Percentiles rank a stretch among this genome's conserved stretches.
These are phyloP conservation scores for Panagrolaimus sp. DNA, from an alignment of 1,140 invertebrate genomes.

Conservation along the genomic window DNA sequence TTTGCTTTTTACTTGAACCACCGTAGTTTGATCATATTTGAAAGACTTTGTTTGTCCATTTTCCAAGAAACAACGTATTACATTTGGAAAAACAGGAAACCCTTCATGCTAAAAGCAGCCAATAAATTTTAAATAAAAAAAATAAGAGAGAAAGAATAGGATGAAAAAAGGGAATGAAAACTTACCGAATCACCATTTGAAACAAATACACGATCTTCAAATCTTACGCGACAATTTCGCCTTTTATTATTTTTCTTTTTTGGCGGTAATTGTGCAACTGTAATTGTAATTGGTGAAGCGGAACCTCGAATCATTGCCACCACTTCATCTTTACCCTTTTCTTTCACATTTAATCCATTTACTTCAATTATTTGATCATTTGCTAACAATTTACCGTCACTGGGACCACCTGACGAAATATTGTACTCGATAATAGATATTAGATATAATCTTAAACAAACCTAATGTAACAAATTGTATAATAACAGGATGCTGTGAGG, in stretches of 20 bases:
- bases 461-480: conserved; percentile 69
- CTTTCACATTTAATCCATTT: conserved; percentile 79
- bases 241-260: conserved; percentile 70
- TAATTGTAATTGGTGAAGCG: conserved; percentile 68
- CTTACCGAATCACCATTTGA: conserved; percentile 52
- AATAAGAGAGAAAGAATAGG: conserved; percentile 67
- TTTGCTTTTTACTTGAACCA: conserved; percentile 65
- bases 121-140: too few species aligned
- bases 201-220: conserved; percentile 40
- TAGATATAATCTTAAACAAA: background rate
- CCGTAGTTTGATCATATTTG: conserved; percentile 82
- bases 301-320: conserved; percentile 79
- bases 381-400: conserved; percentile 76
- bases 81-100: conserved; percentile 81
- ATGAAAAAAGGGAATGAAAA: conserved; percentile 64
- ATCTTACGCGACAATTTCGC: conserved; percentile 68
- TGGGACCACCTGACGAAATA: conserved; percentile 71
- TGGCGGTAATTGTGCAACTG: conserved; percentile 59
- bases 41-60: conserved; percentile 94
- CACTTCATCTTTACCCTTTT: conserved; percentile 76
- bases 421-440: conserved; percentile 8
- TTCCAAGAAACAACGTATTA: conserved; percentile 80
- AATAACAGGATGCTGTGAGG: conserved; percentile 80
- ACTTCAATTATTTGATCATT: conserved; percentile 82
- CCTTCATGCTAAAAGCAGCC: conserved; percentile 59